phyloP scores from a whole-genome alignment of 2,888 invertebrate genomes.

The Argynnis bischoffii region DNA sequence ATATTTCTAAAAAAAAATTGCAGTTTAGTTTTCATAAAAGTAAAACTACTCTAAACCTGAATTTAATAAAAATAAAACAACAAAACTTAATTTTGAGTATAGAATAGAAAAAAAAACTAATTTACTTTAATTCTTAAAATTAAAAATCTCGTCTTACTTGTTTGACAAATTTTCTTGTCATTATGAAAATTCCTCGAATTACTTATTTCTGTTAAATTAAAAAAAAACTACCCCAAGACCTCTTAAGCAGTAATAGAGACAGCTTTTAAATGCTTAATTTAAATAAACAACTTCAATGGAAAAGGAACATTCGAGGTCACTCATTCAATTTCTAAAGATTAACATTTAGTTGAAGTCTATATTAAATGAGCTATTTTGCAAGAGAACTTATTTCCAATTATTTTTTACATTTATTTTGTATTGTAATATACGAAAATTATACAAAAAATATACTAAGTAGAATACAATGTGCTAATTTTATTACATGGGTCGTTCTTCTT shows the following conservation, averaged over 20 bases:
- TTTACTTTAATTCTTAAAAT: conserved; percentile 10
- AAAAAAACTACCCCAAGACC: too few relatives aligned
- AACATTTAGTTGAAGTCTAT: neutral
- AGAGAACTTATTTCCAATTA: neutral
- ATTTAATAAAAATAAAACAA: neutral
- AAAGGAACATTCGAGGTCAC: neutral
- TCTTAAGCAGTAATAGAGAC: too few relatives aligned
- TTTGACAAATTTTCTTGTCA: conserved; percentile 19
- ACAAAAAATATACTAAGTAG: neutral
- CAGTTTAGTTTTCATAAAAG: too few relatives aligned
- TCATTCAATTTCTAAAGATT: conserved; percentile 3
- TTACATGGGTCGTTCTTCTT: too few relatives aligned
- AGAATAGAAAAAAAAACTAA: conserved; percentile 13
- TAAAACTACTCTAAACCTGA: too few relatives aligned
- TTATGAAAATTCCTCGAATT: conserved; percentile 1
- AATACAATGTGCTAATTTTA: neutral
- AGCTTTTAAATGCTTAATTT: conserved; percentile 4
- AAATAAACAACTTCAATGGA: conserved; percentile 2
- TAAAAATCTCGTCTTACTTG: conserved; percentile 6
- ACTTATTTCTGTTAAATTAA: neutral
- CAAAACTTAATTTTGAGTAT: neutral
- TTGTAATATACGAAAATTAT: neutral
- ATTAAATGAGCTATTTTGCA: conserved; percentile 4
- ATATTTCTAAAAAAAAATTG: too few relatives aligned
- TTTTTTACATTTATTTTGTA: neutral